Evolutionary conservation across 2,888 invertebrate species (phyloP).

Genomic region (Boloria euphrosyne): DNA sequence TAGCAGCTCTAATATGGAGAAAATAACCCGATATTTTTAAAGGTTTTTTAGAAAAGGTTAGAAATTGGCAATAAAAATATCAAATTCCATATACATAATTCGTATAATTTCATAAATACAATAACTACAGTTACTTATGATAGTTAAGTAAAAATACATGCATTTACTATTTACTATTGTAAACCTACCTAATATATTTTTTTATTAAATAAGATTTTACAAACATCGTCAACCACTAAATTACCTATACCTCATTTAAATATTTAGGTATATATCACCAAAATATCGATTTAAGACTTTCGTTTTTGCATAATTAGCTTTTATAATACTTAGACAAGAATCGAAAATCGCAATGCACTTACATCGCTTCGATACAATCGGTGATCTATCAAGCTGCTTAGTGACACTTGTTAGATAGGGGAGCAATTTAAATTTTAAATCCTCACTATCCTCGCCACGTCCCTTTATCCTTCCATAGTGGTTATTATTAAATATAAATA

Average conservation of each 20-base stretch:
- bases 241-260: no score
- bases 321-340: constrained; percentile 28
- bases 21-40: constrained; percentile 34
- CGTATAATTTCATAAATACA: no score
- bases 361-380: constrained; percentile 58
- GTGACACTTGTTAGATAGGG: constrained; percentile 67
- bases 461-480: constrained; percentile 28
- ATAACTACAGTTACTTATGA: no score
- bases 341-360: constrained; percentile 41
- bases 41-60: neutral
- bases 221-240: no score
- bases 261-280: no score
- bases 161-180: no score
- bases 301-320: constrained; percentile 12
- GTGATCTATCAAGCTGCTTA: constrained; percentile 71
- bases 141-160: no score
- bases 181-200: no score
- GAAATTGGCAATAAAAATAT: neutral
- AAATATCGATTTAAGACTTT: neutral
- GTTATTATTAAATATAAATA: constrained; percentile 30
- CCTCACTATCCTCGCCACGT: constrained; percentile 30
- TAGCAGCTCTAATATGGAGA: constrained; percentile 34
- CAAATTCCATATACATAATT: no score
- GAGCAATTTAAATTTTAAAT: constrained; percentile 70
- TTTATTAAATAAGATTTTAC: no score